Evolutionary conservation across 2,888 invertebrate species (phyloP).

Genomic region (Athetis lepigone): DNA sequence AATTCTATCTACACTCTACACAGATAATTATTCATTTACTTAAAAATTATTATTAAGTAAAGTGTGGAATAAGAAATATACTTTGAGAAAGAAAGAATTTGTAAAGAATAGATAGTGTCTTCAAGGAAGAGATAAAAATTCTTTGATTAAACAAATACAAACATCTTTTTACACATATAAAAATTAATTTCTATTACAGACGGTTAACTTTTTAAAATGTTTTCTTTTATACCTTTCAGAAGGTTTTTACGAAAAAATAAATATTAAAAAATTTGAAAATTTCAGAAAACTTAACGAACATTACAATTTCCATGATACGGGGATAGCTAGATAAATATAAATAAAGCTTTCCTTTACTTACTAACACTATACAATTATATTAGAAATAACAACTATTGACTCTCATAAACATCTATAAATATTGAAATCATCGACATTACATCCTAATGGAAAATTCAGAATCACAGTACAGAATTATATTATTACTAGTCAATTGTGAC

Average conservation of each 20-base stretch:
- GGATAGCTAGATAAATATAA: not conserved
- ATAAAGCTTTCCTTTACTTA: constrained; percentile 13
- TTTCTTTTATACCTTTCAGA: too few relatives aligned
- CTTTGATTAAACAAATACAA: not conserved
- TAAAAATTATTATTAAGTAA: not conserved
- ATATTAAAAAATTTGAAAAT: too few relatives aligned
- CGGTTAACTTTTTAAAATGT: too few relatives aligned
- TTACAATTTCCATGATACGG: too few relatives aligned
- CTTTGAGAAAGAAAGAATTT: not conserved
- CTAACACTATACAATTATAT: constrained; percentile 10
- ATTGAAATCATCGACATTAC: constrained; percentile 18
- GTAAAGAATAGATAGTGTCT: not conserved
- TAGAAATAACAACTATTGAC: constrained; percentile 31
- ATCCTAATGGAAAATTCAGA: constrained; percentile 40
- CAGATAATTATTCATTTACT: not conserved
- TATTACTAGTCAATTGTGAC: constrained; percentile 12
- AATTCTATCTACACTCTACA: not conserved
- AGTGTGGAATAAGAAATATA: not conserved
- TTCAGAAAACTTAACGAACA: too few relatives aligned
- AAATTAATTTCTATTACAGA: too few relatives aligned
- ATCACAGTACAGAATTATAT: constrained; percentile 44
- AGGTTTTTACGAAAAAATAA: too few relatives aligned
- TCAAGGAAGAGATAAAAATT: not conserved
- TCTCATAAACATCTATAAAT: constrained; percentile 39
- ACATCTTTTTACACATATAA: too few relatives aligned